Percentiles rank a stretch among this genome's conserved stretches.
Conservation (phyloP, 2,888 invertebrate genomes). For the Hydraecia micacea region DNA sequence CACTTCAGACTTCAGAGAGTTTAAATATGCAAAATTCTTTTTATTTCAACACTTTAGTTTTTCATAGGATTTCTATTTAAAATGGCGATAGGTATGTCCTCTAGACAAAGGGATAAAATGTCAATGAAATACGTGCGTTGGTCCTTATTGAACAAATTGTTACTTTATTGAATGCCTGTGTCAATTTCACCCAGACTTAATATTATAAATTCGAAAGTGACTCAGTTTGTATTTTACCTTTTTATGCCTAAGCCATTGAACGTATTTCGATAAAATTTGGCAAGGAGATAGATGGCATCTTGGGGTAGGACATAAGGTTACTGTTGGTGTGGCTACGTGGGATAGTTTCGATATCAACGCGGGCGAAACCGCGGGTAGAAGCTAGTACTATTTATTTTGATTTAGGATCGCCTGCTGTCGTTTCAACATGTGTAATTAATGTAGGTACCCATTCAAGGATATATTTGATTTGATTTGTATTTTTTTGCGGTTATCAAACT, state of each 20-base stretch:
- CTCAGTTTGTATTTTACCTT: not conserved
- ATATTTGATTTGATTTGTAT: not conserved
- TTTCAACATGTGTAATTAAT: not conserved
- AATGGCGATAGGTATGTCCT: constrained; percentile 29
- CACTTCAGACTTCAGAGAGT: constrained; percentile 31
- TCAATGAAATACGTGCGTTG: constrained; percentile 26
- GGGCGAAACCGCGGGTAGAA: not conserved
- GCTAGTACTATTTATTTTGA: constrained; percentile 1
- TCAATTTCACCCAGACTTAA: not conserved
- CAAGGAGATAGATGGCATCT: no score
- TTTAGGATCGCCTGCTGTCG: not conserved
- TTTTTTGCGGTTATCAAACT: not conserved
- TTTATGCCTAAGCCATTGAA: not conserved
- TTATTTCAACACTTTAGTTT: constrained; percentile 29
- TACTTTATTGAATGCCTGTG: constrained; percentile 16
- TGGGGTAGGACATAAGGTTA: not conserved
- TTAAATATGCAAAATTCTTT: constrained; percentile 11
- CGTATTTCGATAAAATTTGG: no score
- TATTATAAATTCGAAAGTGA: not conserved
- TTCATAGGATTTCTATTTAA: constrained; percentile 21
- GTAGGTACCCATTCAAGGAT: no score
- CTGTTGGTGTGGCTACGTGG: no score
- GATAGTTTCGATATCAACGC: no score
- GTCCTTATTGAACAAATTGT: constrained; percentile 1
- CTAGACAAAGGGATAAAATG: constrained; percentile 40